Evolutionary conservation across 2,797 vertebrate species (phyloP).

Genomic region (Melanotaenia parkinsoni): DNA sequence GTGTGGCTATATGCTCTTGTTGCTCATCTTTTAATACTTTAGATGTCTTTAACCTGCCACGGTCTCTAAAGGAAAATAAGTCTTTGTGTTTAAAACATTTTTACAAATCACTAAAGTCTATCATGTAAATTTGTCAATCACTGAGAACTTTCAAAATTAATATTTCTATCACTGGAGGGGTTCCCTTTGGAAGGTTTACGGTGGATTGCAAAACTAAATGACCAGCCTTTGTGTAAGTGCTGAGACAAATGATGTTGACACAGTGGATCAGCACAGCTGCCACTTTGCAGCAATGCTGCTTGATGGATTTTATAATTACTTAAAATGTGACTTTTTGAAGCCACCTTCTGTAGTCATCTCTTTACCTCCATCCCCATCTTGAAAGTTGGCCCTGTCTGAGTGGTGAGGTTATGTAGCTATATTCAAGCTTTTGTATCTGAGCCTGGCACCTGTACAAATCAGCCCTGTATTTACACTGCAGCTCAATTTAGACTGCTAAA

Average conservation of each 20-base stretch:
- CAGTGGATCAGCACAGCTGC: conserved; percentile 51
- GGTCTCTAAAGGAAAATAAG: too few species aligned
- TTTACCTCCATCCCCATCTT: not conserved
- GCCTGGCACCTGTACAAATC: conserved; percentile 72
- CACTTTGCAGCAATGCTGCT: conserved; percentile 37
- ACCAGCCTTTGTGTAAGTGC: not conserved
- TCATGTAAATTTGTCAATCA: too few species aligned
- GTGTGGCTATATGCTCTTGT: not conserved
- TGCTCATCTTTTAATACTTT: not conserved
- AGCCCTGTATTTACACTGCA: conserved; percentile 71
- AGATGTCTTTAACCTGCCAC: not conserved
- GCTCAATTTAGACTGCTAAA: conserved; percentile 71
- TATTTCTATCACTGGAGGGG: too few species aligned
- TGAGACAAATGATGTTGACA: conserved; percentile 59
- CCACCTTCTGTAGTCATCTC: conserved; percentile 56
- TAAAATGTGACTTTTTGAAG: conserved; percentile 51
- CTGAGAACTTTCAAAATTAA: too few species aligned
- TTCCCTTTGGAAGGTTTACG: not conserved
- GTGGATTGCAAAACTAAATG: not conserved
- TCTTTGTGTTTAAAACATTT: not conserved
- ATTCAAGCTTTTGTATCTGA: conserved; percentile 51
- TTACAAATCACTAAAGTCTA: too few species aligned
- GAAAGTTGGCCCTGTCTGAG: conserved; percentile 32
- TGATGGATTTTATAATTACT: conserved; percentile 63
- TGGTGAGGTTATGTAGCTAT: conserved; percentile 36